Evolutionary conservation across 2,888 invertebrate species (phyloP).

Genomic region (Corbicula japonica): DNA sequence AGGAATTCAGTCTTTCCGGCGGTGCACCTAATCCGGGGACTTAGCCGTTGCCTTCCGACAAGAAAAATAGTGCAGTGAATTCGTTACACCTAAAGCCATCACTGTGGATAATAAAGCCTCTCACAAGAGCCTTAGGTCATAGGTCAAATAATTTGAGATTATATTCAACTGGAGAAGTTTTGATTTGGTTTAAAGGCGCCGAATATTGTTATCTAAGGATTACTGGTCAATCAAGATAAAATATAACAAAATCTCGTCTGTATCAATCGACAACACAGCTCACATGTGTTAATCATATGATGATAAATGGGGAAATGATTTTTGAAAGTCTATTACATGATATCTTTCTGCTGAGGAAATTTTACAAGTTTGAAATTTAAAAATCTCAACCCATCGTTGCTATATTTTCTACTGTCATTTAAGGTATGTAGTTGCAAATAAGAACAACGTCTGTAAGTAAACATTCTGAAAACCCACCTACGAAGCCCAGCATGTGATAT

Average conservation of each 20-base stretch:
- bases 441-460: too few species aligned
- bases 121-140: constrained; percentile 32
- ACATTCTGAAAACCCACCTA: too few species aligned
- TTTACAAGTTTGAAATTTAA: not conserved
- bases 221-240: constrained; percentile 35
- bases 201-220: constrained; percentile 41
- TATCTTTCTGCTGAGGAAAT: too few species aligned
- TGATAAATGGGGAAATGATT: constrained; percentile 18
- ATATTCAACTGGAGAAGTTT: constrained; percentile 45
- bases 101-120: constrained; percentile 32
- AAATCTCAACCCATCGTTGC: not conserved
- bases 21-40: constrained; percentile 39
- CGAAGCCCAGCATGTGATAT: too few species aligned
- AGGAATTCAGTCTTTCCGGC: constrained; percentile 48
- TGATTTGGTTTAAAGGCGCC: constrained; percentile 55
- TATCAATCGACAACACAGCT: constrained; percentile 8
- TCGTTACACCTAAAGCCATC: constrained; percentile 29
- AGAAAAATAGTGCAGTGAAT: constrained; percentile 35
- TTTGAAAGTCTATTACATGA: too few species aligned
- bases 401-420: not conserved
- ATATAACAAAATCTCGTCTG: constrained; percentile 36
- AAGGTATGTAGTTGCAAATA: too few species aligned
- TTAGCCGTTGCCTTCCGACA: constrained; percentile 39
- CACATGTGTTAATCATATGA: constrained; percentile 23
- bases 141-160: constrained; percentile 59